Evolutionary conservation across 2,113 vertebrate genomes (phyloP), one percentile per base, ranked within the genome.

Genomic region (Trichomycterus rosablanca): DNA sequence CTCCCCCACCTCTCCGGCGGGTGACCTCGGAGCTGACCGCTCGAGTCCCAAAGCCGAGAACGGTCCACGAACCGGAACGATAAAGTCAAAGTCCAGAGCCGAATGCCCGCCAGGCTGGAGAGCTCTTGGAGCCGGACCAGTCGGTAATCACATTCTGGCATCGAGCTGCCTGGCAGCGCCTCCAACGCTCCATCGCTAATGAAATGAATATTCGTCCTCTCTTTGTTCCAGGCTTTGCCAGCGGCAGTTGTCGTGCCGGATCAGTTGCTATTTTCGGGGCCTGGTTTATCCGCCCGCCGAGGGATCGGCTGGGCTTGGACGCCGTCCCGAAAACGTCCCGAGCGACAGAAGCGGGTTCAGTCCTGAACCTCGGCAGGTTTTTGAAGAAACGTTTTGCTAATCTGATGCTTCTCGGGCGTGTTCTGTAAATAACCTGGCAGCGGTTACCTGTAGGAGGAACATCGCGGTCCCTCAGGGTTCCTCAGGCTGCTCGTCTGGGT

Each of bases 71-170:
- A n/a, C n/a, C n/a, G n/a, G n/a, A n/a, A n/a, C n/a, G n/a, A n/a
- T n/a, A n/a, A n/a, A 30, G 43, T 42, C 63, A 37, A 16, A 55
- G 30, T 35, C 37, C 34, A 32, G 37, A 44, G 52, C 9, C 5
- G 48, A 26, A 30, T 52, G 16, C 34, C 14, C 14, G 6, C 16
- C 28, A 43, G n/a, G n/a, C 2, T 32, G 34, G 28, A 4, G 7
- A 15, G 2, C 30, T n/a, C n/a, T n/a, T n/a, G n/a, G 18, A 63
- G 30, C 42, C 35, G 30, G 11, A 37, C 26, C 12, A 56, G 40
- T 15, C 45, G 9, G 26, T 30, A 15, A 60, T 56, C 37, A 18
- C 16, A 49, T 22, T 52, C 60, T 51, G 56, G 37, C 34, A 58
- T 23, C 7, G 18, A n/a, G 16, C 18, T 16, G 7, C 40, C 43